Base-by-base conservation (phyloP, 2,888 invertebrate species). In the Chrysina gloriosa region DNA sequence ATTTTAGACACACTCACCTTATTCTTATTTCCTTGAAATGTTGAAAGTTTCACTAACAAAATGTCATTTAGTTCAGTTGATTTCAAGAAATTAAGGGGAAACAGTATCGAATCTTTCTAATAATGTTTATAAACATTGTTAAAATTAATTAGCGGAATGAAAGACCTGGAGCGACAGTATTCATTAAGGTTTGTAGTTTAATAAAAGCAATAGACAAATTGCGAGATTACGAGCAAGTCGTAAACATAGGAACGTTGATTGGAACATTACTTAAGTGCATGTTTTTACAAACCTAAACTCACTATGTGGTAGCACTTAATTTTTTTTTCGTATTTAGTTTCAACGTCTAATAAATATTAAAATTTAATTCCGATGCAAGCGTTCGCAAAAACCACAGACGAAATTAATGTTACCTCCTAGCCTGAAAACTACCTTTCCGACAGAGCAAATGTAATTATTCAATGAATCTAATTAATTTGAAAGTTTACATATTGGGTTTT, bases 341-440 rank as follows among this genome's bases (percentile, higher is more conserved):
- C 21, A 21, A 23, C n/a, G 2, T 23, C 7, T 47, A 47, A 47
- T 47, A 21, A 47, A 21, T 47, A 47, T 19, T 47, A 23, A 47
- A 47, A 47, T 36, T 36, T 21, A 56, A 56, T 36, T 56, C 21
- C 36, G 29, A n/a, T n/a, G n/a, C n/a, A n/a, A n/a, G n/a, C n/a
- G n/a, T n/a, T n/a, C n/a, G n/a, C n/a, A n/a, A n/a, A n/a, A n/a
- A n/a, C n/a, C n/a, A 21, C 25, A 21, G 11, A 9, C 1, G 4
- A 56, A 47, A 42, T 42, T 14, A 7, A 0, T 6, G 11, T 36
- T 7, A 4, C 21, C 5, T 5, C 19, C 4, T n/a, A 19, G 2
- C 1, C 23, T n/a, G 2, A 11, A n/a, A 21, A n/a, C 2, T 34
- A 5, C 3, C 16, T 21, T 29, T 34, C 23, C 9, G 36, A 23